A percentile compares a stretch with the other conserved stretches of the same genome.
Evolutionary conservation across 2,113 vertebrate species (phyloP).

Genomic region (Petromus typicus): DNA sequence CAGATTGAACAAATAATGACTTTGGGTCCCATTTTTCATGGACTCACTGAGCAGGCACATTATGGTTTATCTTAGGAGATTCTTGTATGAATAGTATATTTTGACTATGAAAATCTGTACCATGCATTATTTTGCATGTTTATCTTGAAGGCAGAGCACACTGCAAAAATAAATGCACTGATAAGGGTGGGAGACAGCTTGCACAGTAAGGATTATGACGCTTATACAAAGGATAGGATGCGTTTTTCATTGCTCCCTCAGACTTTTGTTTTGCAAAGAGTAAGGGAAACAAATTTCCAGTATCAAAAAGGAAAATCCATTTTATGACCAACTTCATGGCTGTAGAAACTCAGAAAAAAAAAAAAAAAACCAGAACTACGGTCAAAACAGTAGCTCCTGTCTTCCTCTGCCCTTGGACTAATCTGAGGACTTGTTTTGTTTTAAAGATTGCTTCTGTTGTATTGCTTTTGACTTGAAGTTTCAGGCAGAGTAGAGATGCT

Average conservation of each 20-base stretch:
- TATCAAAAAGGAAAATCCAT: constrained; percentile 55
- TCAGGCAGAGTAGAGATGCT: constrained; percentile 7
- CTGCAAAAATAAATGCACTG: background rate
- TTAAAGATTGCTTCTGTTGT: constrained; percentile 6
- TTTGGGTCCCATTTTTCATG: constrained; percentile 53
- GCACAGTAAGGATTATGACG: constrained; percentile 58
- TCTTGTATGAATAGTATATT: background rate
- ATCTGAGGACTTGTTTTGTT: constrained; percentile 25
- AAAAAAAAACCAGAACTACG: background rate
- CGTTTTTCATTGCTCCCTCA: constrained; percentile 46
- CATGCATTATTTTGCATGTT: constrained; percentile 66
- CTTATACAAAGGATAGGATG: constrained; percentile 54
- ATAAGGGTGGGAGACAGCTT: background rate
- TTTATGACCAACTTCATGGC: constrained; percentile 22
- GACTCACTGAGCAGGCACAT: constrained; percentile 64
- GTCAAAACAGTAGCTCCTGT: constrained; percentile 1
- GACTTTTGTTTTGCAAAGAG: constrained; percentile 58
- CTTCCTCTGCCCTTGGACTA: constrained; percentile 3
- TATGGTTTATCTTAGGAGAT: background rate
- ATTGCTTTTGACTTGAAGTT: background rate
- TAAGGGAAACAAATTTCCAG: background rate
- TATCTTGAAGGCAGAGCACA: constrained; percentile 22
- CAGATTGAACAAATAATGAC: constrained; percentile 67
- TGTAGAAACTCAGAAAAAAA: constrained; percentile 4
- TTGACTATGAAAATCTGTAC: constrained; percentile 42